Evolutionary conservation across 2,113 vertebrate genomes (phyloP), one percentile per base, ranked within the genome.

Genomic region (Boulengeromyrus knoepffleri): DNA sequence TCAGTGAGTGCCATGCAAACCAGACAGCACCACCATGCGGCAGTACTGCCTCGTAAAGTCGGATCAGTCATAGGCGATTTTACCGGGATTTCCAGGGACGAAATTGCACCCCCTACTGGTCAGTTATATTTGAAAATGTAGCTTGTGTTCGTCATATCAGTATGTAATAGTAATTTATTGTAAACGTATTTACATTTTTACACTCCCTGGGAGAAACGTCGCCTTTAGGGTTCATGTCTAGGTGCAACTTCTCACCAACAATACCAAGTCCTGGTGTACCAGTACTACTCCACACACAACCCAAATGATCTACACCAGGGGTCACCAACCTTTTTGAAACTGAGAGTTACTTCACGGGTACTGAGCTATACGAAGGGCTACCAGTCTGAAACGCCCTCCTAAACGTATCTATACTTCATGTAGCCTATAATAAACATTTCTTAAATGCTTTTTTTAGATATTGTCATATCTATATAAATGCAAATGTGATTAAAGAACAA

Each of bases 1-100:
- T 84, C 93, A 95, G 96, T 96, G 89, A 95, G 96, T 95, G 36
- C 56, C 46, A 86, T 27, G 1, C 31, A 13, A 52, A 13, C 86
- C 15, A 6, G 27, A n/a, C 70, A 5, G 12, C 31, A 4, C 36
- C 52, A 45, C 5, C 2, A 5, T 24, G 24, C 5, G 12, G 4
- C 66, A 13, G n/a, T 4, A 36, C 9, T 74, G 9, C 12, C n/a
- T 66, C 9, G 62, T 70, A 15, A 70, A 27, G 62, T 70, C 27
- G 8, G 58, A n/a, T 12, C 58, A 66, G 24, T 66, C 24, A 66
- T 10, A 27, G 58, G 27, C 62, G n/a, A 70, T 70, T 70, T 31
- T 70, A 31, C n/a, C 10, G 62, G 10, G 10, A 12, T 13, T 70
- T 3, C 10, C 0, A 10, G 62, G 62, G 62, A 27, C n/a, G 10